Percentiles rank a stretch among this genome's conserved stretches.
phyloP scores from a whole-genome alignment of 2,797 vertebrate genomes.

The Trachurus trachurus region DNA sequence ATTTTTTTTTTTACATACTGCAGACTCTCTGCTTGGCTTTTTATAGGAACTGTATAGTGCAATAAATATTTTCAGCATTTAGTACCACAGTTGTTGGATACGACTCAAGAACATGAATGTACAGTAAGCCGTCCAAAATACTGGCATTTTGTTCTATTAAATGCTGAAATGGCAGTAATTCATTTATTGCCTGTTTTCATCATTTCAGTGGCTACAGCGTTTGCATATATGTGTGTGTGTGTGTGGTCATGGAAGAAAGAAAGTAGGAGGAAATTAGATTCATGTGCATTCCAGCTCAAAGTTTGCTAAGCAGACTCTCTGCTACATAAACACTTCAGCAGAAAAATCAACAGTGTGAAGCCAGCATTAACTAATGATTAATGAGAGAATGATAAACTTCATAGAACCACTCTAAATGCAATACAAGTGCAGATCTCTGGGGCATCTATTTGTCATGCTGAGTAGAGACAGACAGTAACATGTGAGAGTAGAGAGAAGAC shows the following conservation, averaged over 20 bases:
- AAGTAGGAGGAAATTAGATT: neutral
- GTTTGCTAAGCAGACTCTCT: constrained; percentile 2
- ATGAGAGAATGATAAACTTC: constrained; percentile 9
- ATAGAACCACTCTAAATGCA: neutral
- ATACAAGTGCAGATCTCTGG: neutral
- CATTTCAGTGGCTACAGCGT: neutral
- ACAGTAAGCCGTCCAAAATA: no score
- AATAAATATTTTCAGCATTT: neutral
- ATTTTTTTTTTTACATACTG: constrained; percentile 1
- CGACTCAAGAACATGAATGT: neutral
- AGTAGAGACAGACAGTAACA: neutral
- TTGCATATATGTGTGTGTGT: neutral
- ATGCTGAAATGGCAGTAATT: neutral
- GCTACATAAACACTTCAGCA: constrained; percentile 30
- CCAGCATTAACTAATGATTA: neutral
- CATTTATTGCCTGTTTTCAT: neutral
- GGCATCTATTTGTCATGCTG: neutral
- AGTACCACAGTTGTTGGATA: neutral
- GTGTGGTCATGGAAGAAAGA: neutral
- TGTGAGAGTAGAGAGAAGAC: neutral
- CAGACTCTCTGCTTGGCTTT: neutral
- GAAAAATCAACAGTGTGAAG: constrained; percentile 22
- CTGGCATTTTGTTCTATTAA: neutral
- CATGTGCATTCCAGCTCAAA: neutral
- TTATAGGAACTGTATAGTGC: neutral